phyloP scores from a whole-genome alignment of 2,113 vertebrate species.

The Trichomycterus rosablanca region DNA sequence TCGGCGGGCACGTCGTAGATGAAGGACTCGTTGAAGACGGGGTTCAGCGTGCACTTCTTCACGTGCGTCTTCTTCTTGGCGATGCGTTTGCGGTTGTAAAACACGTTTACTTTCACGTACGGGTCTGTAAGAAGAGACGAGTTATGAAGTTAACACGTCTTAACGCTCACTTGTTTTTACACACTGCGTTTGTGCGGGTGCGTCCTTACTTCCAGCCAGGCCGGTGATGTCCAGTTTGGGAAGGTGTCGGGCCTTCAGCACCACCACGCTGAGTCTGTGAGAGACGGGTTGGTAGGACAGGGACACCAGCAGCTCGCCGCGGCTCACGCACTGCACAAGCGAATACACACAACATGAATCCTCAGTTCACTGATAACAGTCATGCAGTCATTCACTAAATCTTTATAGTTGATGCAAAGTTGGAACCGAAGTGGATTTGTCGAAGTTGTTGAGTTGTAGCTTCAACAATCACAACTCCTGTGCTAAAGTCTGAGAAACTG shows the following conservation, averaged over 20 bases:
- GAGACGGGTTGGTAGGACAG: constrained; percentile 93
- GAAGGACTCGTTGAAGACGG: constrained; percentile 96
- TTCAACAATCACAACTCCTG: too few species aligned
- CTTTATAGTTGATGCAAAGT: too few species aligned
- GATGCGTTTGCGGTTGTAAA: constrained; percentile 89
- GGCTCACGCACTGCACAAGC: constrained; percentile 74
- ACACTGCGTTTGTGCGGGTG: constrained; percentile 36
- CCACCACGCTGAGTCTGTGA: constrained; percentile 92
- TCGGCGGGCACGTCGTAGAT: constrained; percentile 89
- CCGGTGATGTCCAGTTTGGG: constrained; percentile 97
- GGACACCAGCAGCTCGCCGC: constrained; percentile 90
- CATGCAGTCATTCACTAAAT: not conserved
- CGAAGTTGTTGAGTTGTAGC: too few species aligned
- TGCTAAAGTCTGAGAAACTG: too few species aligned
- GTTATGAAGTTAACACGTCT: not conserved
- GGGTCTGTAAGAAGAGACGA: constrained; percentile 71
- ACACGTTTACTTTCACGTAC: constrained; percentile 97
- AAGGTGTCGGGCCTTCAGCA: constrained; percentile 90
- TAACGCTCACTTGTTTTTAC: too few species aligned
- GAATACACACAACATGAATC: constrained; percentile 1
- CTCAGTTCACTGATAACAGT: constrained; percentile 1
- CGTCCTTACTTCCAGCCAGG: constrained; percentile 93
- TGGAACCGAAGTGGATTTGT: too few species aligned
- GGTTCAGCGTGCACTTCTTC: constrained; percentile 95
- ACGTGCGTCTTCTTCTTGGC: constrained; percentile 98